Percentiles rank a stretch among this genome's conserved stretches.
phyloP scores from a whole-genome alignment of 2,113 vertebrate genomes.

The Sterrhoptilus dennistouni region DNA sequence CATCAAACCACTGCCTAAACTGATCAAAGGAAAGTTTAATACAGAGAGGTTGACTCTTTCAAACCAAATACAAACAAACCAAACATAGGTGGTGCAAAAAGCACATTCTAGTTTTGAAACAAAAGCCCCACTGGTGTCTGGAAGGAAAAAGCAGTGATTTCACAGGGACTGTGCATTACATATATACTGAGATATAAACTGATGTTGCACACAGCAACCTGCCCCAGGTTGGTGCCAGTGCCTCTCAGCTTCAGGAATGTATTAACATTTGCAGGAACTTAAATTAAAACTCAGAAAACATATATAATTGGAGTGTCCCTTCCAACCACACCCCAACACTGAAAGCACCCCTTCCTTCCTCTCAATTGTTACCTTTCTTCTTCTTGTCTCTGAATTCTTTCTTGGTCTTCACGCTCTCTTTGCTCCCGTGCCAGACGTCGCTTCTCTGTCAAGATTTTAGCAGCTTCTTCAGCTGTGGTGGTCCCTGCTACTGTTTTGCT shows the following conservation, averaged over 20 bases:
- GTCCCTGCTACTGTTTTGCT: constrained; percentile 77
- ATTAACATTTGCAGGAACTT: neutral
- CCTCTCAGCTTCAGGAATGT: neutral
- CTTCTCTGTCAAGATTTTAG: constrained; percentile 87
- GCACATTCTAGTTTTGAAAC: neutral
- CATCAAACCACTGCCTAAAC: neutral
- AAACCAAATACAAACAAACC: neutral
- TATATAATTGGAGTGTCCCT: neutral
- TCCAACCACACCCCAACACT: neutral
- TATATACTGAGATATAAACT: neutral
- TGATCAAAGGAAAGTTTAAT: neutral
- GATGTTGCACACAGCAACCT: neutral
- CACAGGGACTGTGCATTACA: neutral
- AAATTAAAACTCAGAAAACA: neutral
- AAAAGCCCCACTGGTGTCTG: neutral
- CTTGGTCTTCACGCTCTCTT: constrained; percentile 83
- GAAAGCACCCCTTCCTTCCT: neutral
- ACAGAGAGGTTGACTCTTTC: neutral
- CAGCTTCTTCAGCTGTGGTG: constrained; percentile 84
- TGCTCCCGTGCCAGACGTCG: constrained; percentile 85
- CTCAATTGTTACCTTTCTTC: constrained; percentile 78
- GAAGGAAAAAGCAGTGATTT: neutral
- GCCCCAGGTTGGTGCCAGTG: neutral
- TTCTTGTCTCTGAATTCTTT: constrained; percentile 79
- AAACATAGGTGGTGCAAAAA: neutral